Base-by-base conservation (phyloP, 1,140 invertebrate genomes). In the Thrips palmi region DNA sequence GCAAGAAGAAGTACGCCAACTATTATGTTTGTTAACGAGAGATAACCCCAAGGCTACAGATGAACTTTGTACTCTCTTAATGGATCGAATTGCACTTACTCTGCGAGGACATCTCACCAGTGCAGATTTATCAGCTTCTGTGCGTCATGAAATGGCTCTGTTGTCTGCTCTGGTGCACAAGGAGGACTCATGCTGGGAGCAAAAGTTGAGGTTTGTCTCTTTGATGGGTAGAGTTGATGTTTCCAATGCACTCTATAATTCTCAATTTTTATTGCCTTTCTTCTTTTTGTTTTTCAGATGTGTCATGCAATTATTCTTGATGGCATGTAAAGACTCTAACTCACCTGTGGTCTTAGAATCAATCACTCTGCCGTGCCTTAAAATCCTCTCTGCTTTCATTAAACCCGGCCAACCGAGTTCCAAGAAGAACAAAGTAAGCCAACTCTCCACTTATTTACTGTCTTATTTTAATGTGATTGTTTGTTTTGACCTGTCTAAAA, bases 161-260 rank as follows among this genome's bases (percentile, higher is more conserved):
- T 58, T 97, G 18, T 81, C 86, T 0, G 78, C 79, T 1, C 66
- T 92, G 6, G 71, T 94, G 0, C 77, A 88, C 45, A 85, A 88
- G 45, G 83, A 94, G 51, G 91, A 97, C 49, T 73, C 79, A 0
- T 96, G 89, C 55, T 97, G 91, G 91, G 89, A 96, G 56, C 75
- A 82, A 38, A 81, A 91, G 52, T 58, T 96, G 1, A 72, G 84
- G 27, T 54, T 36, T 29, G 33, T 37, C 20, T 35, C 4, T 35
- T 17, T 23, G 22, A 22, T 36, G 15, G 11, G 11, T 37, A 28
- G 10, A 18, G 17, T 37, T 37, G 4, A n/a, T 32, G 20, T 22
- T 27, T 40, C 2, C 17, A n/a, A 2, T 25, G 11, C 17, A 2
- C 18, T 11, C 4, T 3, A 4, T 33, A 34, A n/a, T 5, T 34